phyloP scores from a whole-genome alignment of 2,113 vertebrate species.

The Halcyon malimbica region DNA sequence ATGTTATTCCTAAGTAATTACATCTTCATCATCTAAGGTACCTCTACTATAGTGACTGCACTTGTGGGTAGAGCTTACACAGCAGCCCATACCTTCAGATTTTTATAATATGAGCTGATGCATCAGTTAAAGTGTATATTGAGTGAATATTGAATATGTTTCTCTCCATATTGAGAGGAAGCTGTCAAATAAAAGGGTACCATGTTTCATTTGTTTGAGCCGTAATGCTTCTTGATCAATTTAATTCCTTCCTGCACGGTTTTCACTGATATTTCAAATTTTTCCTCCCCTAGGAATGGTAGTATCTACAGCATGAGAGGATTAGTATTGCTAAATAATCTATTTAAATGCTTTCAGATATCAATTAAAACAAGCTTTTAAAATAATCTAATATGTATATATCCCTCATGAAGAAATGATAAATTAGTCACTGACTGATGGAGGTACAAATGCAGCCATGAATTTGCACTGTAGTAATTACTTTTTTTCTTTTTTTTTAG shows the following conservation, averaged over 20 bases:
- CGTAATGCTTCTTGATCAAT: not conserved
- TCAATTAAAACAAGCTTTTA: not conserved
- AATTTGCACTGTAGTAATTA: conserved; percentile 87
- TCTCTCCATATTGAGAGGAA: not conserved
- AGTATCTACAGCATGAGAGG: not conserved
- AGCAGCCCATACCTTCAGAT: not conserved
- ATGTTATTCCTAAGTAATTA: not conserved
- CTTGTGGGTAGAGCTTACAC: not conserved
- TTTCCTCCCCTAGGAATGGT: not conserved
- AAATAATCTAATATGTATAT: conserved; percentile 14
- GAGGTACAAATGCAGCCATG: conserved; percentile 66
- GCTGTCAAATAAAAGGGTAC: not conserved
- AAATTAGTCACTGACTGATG: conserved; percentile 60
- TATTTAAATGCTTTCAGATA: conserved; percentile 4
- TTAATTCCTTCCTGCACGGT: not conserved
- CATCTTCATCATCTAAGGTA: accelerated
- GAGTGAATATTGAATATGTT: not conserved
- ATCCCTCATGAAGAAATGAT: conserved; percentile 31
- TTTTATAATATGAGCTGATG: not conserved
- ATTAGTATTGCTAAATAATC: conserved; percentile 6
- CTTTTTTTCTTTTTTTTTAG: conserved; percentile 71
- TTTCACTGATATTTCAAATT: not conserved
- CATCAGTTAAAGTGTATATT: not conserved
- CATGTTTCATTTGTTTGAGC: not conserved
- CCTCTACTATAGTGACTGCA: not conserved